Percentiles rank a stretch among this genome's conserved stretches.
These are phyloP conservation scores for Cryptocephalus primarius DNA, from an alignment of 2,888 invertebrate species.

Conservation along the genomic window DNA sequence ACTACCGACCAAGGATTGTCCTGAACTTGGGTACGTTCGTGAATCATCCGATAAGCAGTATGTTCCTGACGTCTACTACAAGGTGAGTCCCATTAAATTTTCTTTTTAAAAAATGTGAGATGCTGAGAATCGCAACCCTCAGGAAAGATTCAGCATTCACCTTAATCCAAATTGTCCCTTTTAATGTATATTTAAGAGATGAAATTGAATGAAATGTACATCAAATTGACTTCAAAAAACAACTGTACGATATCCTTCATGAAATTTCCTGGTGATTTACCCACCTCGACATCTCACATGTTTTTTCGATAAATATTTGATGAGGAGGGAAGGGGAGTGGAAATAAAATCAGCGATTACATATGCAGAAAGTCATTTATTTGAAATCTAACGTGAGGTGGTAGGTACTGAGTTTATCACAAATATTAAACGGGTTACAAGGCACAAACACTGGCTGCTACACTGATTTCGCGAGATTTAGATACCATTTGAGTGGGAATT, in stretches of 20 bases:
- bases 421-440: slow-evolving; percentile 36
- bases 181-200: too few relatives aligned
- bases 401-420: slow-evolving; percentile 36
- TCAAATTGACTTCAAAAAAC: too few relatives aligned
- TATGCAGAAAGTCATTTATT: slow-evolving; percentile 34
- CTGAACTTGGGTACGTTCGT: slow-evolving; percentile 91
- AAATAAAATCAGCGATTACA: slow-evolving; percentile 11
- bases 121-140: too few relatives aligned
- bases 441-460: slow-evolving; percentile 37
- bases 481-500: slow-evolving; percentile 9
- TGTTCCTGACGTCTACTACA: slow-evolving; percentile 98
- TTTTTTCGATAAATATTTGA: too few relatives aligned
- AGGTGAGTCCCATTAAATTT: slow-evolving; percentile 48
- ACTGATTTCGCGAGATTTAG: slow-evolving; percentile 24
- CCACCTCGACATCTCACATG: too few relatives aligned
- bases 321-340: neutral
- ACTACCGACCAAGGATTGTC: slow-evolving; percentile 92
- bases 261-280: too few relatives aligned
- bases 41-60: slow-evolving; percentile 90
- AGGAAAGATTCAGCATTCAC: too few relatives aligned
- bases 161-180: too few relatives aligned
- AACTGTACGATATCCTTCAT: too few relatives aligned
- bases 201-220: too few relatives aligned
- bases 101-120: neutral
- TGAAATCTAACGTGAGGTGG: slow-evolving; percentile 36